phyloP scores from a whole-genome alignment of 2,113 vertebrate species.

The Xyrauchen texanus region DNA sequence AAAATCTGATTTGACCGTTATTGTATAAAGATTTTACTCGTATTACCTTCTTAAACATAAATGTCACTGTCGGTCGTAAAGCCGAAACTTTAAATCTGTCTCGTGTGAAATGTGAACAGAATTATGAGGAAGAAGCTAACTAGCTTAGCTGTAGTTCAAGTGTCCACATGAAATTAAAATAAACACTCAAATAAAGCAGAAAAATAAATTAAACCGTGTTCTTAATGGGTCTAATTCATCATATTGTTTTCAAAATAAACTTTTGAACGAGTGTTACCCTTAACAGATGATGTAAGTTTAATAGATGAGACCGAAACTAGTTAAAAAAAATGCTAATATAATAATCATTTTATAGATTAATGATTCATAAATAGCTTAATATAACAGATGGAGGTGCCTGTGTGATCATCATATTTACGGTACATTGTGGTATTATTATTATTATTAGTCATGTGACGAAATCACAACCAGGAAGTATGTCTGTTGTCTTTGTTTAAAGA shows the following conservation, averaged over 20 bases:
- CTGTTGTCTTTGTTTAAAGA: not conserved
- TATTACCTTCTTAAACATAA: not conserved
- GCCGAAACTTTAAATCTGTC: constrained; percentile 9
- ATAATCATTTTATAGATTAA: not conserved
- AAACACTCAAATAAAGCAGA: not conserved
- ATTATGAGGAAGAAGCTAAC: constrained; percentile 16
- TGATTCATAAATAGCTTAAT: not conserved
- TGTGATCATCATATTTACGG: not conserved
- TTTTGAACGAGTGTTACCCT: not conserved
- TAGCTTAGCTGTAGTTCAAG: constrained; percentile 28
- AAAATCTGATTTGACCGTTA: not conserved
- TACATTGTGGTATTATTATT: not conserved
- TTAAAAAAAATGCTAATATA: not conserved
- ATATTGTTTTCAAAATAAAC: not conserved
- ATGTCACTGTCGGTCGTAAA: not conserved
- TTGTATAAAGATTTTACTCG: not conserved
- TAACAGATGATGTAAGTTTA: not conserved
- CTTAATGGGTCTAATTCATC: not conserved
- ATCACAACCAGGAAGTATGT: not conserved
- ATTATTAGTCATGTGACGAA: not conserved
- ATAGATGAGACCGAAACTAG: not conserved
- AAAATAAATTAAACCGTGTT: too few species aligned
- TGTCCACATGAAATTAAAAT: not conserved
- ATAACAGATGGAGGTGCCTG: not conserved
- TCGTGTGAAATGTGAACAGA: not conserved